phyloP scores from a whole-genome alignment of 2,888 invertebrate genomes.

The Coelinius sp. region DNA sequence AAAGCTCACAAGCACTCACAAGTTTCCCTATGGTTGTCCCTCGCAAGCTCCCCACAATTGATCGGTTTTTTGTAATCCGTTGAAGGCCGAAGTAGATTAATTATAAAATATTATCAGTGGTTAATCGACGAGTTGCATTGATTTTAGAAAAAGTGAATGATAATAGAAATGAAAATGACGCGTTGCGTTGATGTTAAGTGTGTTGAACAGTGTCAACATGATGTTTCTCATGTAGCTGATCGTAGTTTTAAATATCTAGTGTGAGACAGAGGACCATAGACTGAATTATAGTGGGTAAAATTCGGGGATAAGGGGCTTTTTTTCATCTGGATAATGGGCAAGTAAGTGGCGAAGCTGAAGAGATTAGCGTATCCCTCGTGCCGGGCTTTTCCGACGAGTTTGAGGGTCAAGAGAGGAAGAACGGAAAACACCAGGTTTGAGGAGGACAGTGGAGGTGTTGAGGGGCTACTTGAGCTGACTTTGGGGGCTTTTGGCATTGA shows the following conservation, averaged over 20 bases:
- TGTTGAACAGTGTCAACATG: background rate
- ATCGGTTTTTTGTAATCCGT: background rate
- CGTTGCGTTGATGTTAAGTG: conserved; percentile 5
- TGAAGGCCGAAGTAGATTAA: background rate
- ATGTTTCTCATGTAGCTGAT: background rate
- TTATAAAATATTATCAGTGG: too few species aligned
- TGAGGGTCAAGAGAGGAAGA: conserved; percentile 36
- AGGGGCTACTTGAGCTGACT: too few species aligned
- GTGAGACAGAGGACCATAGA: too few species aligned
- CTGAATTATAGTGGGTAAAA: background rate
- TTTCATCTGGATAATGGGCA: background rate
- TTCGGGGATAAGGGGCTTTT: background rate
- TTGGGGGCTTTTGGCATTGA: background rate
- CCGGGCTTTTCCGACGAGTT: conserved; percentile 27
- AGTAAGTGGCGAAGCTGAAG: conserved; percentile 11
- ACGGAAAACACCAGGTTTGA: conserved; percentile 18
- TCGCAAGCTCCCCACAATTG: conserved; percentile 9
- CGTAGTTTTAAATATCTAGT: background rate
- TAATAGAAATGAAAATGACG: conserved; percentile 30
- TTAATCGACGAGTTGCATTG: too few species aligned
- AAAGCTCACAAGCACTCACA: conserved; percentile 1
- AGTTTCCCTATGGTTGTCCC: conserved; percentile 2
- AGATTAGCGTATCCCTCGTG: conserved; percentile 22
- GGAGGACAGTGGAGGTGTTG: background rate
- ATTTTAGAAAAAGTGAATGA: conserved; percentile 44